A percentile compares a stretch with the other conserved stretches of the same genome.
Conservation (phyloP, 37 sponge, comb jelly and placozoan genomes). For the Halisarca cf. caerulea region DNA sequence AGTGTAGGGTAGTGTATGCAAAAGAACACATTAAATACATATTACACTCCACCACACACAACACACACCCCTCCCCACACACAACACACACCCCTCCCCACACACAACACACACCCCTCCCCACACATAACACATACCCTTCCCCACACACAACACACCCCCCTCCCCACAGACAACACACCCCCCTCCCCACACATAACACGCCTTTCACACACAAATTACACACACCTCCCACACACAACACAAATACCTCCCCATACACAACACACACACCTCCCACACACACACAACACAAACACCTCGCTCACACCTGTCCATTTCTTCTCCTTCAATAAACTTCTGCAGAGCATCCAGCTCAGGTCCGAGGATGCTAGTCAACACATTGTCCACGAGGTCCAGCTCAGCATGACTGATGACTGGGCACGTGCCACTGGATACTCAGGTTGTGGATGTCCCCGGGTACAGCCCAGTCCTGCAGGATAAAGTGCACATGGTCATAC, state of each 20-base stretch:
- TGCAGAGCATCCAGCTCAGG: slow-evolving; percentile 65
- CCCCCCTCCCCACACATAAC: neutral
- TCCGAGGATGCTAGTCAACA: slow-evolving; percentile 64
- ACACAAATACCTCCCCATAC: neutral
- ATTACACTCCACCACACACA: too few species aligned
- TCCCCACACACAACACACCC: too few species aligned
- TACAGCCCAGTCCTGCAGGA: slow-evolving; percentile 74
- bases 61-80: too few species aligned
- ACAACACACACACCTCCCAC: too few species aligned
- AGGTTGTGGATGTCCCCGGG: slow-evolving; percentile 42
- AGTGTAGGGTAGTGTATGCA: too few species aligned
- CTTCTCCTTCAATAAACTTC: slow-evolving; percentile 40
- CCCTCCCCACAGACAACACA: too few species aligned
- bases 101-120: too few species aligned
- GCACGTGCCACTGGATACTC: slow-evolving; percentile 70
- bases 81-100: too few species aligned
- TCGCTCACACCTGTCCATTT: slow-evolving; percentile 38
- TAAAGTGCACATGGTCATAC: too few species aligned
- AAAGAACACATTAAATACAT: too few species aligned
- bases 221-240: neutral
- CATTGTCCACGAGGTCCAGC: slow-evolving; percentile 46
- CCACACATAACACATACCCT: too few species aligned
- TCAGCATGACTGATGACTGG: slow-evolving; percentile 37
- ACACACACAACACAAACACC: neutral
- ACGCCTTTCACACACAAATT: neutral